Percentiles rank a stretch among this genome's conserved stretches.
Evolutionary conservation across 2,113 vertebrate genomes (phyloP).

Genomic region (Pygoscelis antarcticus): DNA sequence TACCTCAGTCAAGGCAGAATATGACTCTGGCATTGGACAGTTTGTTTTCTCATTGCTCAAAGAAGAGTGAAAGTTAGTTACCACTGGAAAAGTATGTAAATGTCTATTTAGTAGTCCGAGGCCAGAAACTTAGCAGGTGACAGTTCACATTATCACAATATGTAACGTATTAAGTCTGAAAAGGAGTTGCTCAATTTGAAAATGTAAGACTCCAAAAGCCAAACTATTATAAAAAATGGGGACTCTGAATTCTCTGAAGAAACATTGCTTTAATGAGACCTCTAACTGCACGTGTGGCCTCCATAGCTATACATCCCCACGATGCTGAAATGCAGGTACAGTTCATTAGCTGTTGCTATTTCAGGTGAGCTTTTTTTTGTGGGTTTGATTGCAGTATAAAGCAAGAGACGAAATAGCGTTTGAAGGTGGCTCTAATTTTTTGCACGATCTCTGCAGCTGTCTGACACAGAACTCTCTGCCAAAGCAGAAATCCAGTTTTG

Average conservation of each 20-base stretch:
- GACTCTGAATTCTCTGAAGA: background rate
- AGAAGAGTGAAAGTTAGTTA: background rate
- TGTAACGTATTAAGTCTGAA: background rate
- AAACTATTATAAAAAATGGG: background rate
- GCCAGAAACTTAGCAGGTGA: background rate
- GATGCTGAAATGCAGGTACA: background rate
- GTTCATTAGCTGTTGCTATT: background rate
- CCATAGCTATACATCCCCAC: background rate
- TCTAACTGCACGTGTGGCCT: background rate
- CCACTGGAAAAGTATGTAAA: background rate
- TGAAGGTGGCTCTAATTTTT: background rate
- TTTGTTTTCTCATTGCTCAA: background rate
- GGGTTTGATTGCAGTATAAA: background rate
- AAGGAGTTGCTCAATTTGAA: background rate
- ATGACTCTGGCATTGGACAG: background rate
- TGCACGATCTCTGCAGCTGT: background rate
- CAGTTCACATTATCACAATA: background rate
- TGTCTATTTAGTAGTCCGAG: background rate
- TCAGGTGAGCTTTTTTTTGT: background rate
- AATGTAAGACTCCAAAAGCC: background rate
- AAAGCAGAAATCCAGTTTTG: background rate
- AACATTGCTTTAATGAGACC: background rate
- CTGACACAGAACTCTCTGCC: background rate
- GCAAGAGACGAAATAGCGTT: background rate
- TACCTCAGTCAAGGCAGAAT: background rate